Base-by-base conservation (phyloP, 2,797 vertebrate genomes). In the Platalea minor region DNA sequence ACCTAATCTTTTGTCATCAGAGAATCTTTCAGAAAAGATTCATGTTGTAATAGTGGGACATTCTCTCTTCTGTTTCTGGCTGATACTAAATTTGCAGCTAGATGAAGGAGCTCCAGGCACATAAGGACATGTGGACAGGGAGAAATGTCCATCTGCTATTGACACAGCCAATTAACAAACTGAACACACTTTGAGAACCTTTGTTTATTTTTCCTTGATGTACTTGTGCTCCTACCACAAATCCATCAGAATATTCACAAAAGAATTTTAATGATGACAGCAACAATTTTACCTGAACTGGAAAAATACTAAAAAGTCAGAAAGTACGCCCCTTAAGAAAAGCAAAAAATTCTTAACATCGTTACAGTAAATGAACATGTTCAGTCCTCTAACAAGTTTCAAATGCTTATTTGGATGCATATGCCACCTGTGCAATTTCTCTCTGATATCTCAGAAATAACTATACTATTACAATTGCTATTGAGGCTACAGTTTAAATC, bases 141-240 rank as follows among this genome's bases (percentile, higher is more conserved):
- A 84, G 59, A 48, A 96, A 92, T 37, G 69, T 87, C 94, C 93
- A 94, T 96, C 92, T 96, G 91, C 85, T 92, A 53, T 74, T 91
- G 92, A 93, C 61, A 91, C 12, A 94, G 87, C 26, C 61, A 93
- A 85, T 93, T 94, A 95, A 88, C 53, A 91, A 87, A 76, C 23
- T 1, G 11, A 93, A 93, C 45, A 65, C 46, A 73, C 29, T 78
- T 57, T n/a, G 50, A 93, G 26, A 92, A 70, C 33, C 69, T 80
- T 88, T 85, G 46, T 80, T 93, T 91, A 85, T 80, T 91, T 93
- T 87, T 57, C 64, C 65, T 83, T 53, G 11, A 63, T 33, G 10
- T 45, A 91, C n/a, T 35, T 68, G 51, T 83, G 21, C 19, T 76
- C 29, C 81, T 72, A 80, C 48, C 31, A 67, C n/a, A 87, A 92